A percentile compares a stretch with the other conserved stretches of the same genome.
Conservation (phyloP, 2,888 invertebrate genomes). For the Microchrysa polita region DNA sequence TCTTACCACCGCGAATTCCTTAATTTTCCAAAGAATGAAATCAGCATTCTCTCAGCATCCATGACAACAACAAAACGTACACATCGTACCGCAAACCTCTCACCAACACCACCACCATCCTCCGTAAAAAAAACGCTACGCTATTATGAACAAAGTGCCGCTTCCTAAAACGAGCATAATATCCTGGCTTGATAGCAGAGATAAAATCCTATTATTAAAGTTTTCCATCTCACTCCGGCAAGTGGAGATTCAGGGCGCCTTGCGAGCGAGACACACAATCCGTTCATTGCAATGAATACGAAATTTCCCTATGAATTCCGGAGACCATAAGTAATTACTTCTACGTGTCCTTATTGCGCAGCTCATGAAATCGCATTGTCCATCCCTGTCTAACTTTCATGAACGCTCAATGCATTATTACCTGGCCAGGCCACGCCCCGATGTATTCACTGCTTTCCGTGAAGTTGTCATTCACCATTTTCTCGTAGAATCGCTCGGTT, state of each 20-base stretch:
- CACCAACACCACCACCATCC: slow-evolving; percentile 24
- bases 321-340: slow-evolving; percentile 50
- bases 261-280: slow-evolving; percentile 61
- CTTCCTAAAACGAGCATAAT: slow-evolving; percentile 51
- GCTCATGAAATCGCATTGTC: background rate
- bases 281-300: slow-evolving; percentile 65
- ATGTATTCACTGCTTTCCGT: slow-evolving; percentile 45
- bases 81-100: background rate
- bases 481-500: background rate
- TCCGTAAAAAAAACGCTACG: slow-evolving; percentile 33
- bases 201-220: slow-evolving; percentile 65
- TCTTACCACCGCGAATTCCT: slow-evolving; percentile 16
- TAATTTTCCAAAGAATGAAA: background rate
- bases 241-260: slow-evolving; percentile 54
- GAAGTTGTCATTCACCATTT: slow-evolving; percentile 44
- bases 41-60: background rate
- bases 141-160: slow-evolving; percentile 42
- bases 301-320: slow-evolving; percentile 55
- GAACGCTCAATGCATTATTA: background rate
- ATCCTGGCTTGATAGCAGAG: slow-evolving; percentile 61
- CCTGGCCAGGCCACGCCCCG: slow-evolving; percentile 4
- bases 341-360: slow-evolving; percentile 10
- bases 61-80: background rate
- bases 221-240: slow-evolving; percentile 59
- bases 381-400: background rate